phyloP scores from a whole-genome alignment of 2,113 vertebrate species.

The Typhlomys cinereus region DNA sequence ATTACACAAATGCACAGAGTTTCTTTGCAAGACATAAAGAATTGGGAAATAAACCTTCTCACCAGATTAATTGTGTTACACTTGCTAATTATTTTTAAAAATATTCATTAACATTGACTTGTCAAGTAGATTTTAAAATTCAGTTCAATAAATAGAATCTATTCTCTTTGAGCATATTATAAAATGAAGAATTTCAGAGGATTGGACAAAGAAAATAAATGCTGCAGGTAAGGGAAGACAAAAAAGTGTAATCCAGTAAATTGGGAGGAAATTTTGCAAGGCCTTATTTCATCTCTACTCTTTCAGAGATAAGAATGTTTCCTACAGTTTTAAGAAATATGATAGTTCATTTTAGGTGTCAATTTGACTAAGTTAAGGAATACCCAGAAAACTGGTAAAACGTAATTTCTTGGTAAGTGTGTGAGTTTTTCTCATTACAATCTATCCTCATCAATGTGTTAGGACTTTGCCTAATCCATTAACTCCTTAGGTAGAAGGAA shows the following conservation, averaged over 20 bases:
- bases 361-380: background rate
- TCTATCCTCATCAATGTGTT: background rate
- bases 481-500: background rate
- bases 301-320: background rate
- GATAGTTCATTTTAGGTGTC: background rate
- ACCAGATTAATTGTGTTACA: background rate
- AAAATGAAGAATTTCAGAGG: background rate
- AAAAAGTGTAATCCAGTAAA: background rate
- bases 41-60: background rate
- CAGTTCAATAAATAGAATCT: background rate
- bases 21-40: background rate
- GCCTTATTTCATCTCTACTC: background rate
- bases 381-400: background rate
- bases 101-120: background rate
- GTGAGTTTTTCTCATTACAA: background rate
- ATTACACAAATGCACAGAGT: background rate
- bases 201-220: background rate
- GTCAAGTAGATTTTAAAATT: conserved; percentile 31
- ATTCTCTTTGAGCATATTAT: background rate
- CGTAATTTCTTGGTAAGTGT: background rate
- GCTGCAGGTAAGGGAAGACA: background rate
- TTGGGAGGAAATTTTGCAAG: background rate
- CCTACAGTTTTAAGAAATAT: background rate
- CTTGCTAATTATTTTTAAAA: conserved; percentile 47
- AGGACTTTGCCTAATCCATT: background rate